Evolutionary conservation across 2,113 vertebrate species (phyloP).

Genomic region (Aphyosemion australe): DNA sequence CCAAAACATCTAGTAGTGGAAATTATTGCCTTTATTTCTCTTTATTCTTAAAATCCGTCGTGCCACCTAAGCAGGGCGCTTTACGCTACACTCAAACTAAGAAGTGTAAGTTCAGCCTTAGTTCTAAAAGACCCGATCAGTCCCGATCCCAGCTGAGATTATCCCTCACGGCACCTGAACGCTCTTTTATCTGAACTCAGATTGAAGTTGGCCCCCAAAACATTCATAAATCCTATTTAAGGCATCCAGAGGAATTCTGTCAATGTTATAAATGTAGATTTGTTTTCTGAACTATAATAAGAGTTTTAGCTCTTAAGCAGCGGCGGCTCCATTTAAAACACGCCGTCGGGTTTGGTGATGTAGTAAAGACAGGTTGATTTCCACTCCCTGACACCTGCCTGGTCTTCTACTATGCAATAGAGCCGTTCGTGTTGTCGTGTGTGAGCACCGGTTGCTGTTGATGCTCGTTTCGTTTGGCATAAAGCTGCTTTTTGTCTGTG

Average conservation of each 20-base stretch:
- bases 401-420: slow-evolving; percentile 72
- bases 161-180: slow-evolving; percentile 4
- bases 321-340: background rate
- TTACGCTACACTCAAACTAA: slow-evolving; percentile 67
- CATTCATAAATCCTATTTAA: background rate
- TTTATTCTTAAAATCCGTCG: slow-evolving; percentile 53
- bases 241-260: slow-evolving; percentile 7
- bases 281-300: slow-evolving; percentile 35
- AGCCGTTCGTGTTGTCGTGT: slow-evolving; percentile 24
- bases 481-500: slow-evolving; percentile 18
- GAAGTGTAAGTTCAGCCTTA: slow-evolving; percentile 63
- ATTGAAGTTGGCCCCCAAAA: slow-evolving; percentile 11
- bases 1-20: slow-evolving; percentile 74
- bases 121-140: slow-evolving; percentile 40
- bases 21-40: slow-evolving; percentile 82
- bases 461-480: slow-evolving; percentile 32
- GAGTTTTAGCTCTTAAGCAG: slow-evolving; percentile 13
- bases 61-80: slow-evolving; percentile 75
- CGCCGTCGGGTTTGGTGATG: slow-evolving; percentile 10
- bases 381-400: slow-evolving; percentile 39
- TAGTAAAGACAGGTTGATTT: slow-evolving; percentile 39
- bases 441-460: slow-evolving; percentile 34
- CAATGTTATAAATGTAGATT: slow-evolving; percentile 15
- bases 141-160: no score
- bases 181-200: slow-evolving; percentile 24